A percentile compares a stretch with the other conserved stretches of the same genome.
These are phyloP conservation scores for Papilio polyxenes DNA, from an alignment of 1,140 invertebrate genomes.

Conservation along the genomic window DNA sequence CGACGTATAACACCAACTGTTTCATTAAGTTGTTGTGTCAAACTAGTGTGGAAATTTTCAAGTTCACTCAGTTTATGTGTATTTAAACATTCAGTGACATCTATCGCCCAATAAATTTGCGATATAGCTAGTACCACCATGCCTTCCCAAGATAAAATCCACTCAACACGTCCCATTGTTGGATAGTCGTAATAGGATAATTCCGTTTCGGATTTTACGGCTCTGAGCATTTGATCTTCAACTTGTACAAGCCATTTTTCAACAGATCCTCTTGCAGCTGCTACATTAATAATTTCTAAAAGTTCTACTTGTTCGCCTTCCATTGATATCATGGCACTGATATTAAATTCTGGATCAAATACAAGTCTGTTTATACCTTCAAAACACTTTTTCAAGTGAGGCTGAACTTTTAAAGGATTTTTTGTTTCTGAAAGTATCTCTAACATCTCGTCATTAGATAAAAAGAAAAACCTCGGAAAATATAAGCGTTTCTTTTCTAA, in stretches of 20 bases:
- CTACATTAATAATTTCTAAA: conserved; percentile 86
- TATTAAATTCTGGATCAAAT: conserved; percentile 90
- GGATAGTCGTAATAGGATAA: conserved; percentile 87
- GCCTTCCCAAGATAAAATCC: conserved; percentile 93
- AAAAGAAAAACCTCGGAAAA: conserved; percentile 96
- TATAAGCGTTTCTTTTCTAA: conserved; percentile 95
- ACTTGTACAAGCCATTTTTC: conserved; percentile 96
- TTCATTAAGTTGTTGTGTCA: conserved; percentile 83
- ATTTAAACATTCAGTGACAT: conserved; percentile 86
- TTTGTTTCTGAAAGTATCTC: conserved; percentile 97
- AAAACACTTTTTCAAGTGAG: conserved; percentile 96
- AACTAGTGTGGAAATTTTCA: conserved; percentile 79
- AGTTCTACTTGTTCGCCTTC: conserved; percentile 91
- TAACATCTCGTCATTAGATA: conserved; percentile 97
- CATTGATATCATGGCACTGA: conserved; percentile 91
- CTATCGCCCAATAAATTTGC: conserved; percentile 93
- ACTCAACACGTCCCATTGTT: conserved; percentile 83
- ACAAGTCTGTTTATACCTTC: conserved; percentile 87
- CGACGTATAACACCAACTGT: conserved; percentile 84
- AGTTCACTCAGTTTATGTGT: conserved; percentile 81
- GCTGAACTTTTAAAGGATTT: conserved; percentile 92
- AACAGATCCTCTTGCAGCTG: conserved; percentile 91
- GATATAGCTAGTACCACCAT: conserved; percentile 94
- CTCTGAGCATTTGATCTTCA: conserved; percentile 90
- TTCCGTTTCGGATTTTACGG: conserved; percentile 87